Evolutionary conservation across 2,888 invertebrate species (phyloP), one percentile per base, ranked within the genome.

Genomic region (Zeuzera pyrina): DNA sequence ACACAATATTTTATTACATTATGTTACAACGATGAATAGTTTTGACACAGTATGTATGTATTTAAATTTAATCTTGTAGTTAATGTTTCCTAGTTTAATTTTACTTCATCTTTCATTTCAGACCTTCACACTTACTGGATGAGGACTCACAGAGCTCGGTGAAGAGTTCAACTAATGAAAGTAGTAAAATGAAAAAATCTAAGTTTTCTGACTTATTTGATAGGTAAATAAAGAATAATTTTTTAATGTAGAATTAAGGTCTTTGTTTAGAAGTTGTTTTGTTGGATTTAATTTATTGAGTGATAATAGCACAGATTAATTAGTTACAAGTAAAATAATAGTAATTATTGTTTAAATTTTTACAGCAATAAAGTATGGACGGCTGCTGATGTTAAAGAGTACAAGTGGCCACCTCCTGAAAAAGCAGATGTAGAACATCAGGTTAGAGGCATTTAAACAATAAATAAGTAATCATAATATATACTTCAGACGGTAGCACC

Each of bases 371-470:
- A 86, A 54, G 83, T 86, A 28, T 89, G 91, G 59, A 91, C 92
- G 12, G 95, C 95, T 10, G 92, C 94, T 32, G 93, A 93, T 64
- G 88, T 98, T 31, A 94, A 94, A 37, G 97, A 98, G 66, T 98
- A 98, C 63, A 92, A 91, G 54, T 98, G 98, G 98, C 94, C 94
- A 3, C 86, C 87, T 15, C 87, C 79, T 57, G 73, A 69, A 15
- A 59, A 47, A 29, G 44, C 57, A 22, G 60, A 63, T 41, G 58
- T 46, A n/a, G 69, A 73, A 34, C 60, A 57, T 30, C 78, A 74
- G 70, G 81, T 81, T 52, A n/a, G n/a, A n/a, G n/a, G n/a, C n/a
- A n/a, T n/a, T n/a, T n/a, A n/a, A n/a, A n/a, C n/a, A n/a, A n/a
- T n/a, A n/a, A n/a, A n/a, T n/a, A n/a, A n/a, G n/a, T n/a, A n/a